Percentiles rank a stretch among this genome's conserved stretches.
Conservation (phyloP, 2,113 vertebrate genomes). For the Labrus mixtus region DNA sequence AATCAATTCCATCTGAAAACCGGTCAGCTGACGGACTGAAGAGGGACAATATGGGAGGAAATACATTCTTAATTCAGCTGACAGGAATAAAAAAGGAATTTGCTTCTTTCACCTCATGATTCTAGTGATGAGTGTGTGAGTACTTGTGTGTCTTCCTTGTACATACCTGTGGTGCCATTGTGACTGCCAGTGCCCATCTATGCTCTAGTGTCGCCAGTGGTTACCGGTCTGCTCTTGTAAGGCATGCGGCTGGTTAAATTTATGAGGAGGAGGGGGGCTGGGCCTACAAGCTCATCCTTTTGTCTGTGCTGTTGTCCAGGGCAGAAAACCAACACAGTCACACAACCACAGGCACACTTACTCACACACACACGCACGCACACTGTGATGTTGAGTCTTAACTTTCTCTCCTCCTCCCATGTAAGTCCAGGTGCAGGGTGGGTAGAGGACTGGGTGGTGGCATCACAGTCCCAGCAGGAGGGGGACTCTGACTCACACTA, state of each 20-base stretch:
- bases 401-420: constrained; percentile 62
- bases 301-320: constrained; percentile 74
- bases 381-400: constrained; percentile 66
- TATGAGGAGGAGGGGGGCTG: constrained; percentile 68
- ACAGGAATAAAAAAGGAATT: constrained; percentile 44
- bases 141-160: constrained; percentile 31
- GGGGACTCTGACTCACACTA: constrained; percentile 78
- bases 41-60: constrained; percentile 46
- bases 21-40: constrained; percentile 70
- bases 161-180: constrained; percentile 71
- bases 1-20: constrained; percentile 67
- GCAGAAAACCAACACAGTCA: constrained; percentile 75
- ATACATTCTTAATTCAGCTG: constrained; percentile 61
- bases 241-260: constrained; percentile 85
- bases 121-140: constrained; percentile 3
- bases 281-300: constrained; percentile 79
- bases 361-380: constrained; percentile 47
- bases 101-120: constrained; percentile 26
- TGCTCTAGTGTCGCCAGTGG: constrained; percentile 71
- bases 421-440: constrained; percentile 82
- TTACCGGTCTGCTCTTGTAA: constrained; percentile 69
- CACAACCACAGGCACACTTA: constrained; percentile 63
- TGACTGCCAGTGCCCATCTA: constrained; percentile 54
- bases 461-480: constrained; percentile 82
- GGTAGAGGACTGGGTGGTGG: constrained; percentile 82